A percentile compares a stretch with the other conserved stretches of the same genome.
Evolutionary conservation across 2,888 invertebrate genomes (phyloP).

Genomic region (Drosophila imparisetae): DNA sequence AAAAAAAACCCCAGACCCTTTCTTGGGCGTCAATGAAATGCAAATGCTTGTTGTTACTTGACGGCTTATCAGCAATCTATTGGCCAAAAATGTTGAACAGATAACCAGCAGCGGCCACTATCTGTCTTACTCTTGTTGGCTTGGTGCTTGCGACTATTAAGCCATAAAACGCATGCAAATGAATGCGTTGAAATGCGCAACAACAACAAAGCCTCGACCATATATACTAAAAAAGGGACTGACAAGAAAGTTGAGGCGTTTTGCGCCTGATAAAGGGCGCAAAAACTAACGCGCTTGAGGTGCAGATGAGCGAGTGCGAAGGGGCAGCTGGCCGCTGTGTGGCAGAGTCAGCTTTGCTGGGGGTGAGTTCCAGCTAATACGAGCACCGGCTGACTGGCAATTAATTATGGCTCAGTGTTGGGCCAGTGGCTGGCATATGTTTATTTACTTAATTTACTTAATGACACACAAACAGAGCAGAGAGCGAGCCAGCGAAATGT

Average conservation of each 20-base stretch:
- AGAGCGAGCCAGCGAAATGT: constrained; percentile 25
- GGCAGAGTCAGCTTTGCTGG: constrained; percentile 35
- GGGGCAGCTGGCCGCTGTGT: constrained; percentile 29
- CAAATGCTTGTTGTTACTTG: constrained; percentile 56
- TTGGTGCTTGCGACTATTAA: constrained; percentile 63
- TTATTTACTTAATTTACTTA: constrained; percentile 83
- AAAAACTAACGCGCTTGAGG: constrained; percentile 80
- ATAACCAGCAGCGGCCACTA: constrained; percentile 43
- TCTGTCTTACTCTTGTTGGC: constrained; percentile 20
- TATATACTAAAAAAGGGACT: constrained; percentile 13
- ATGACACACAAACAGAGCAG: constrained; percentile 68
- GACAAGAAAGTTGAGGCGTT: constrained; percentile 29
- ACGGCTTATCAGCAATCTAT: constrained; percentile 76
- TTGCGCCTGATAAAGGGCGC: constrained; percentile 72
- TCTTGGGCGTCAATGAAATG: constrained; percentile 69
- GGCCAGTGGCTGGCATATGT: constrained; percentile 75
- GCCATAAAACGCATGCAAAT: constrained; percentile 83
- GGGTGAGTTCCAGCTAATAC: constrained; percentile 50
- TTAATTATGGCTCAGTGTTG: constrained; percentile 73
- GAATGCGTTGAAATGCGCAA: constrained; percentile 81
- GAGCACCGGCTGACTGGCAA: constrained; percentile 78
- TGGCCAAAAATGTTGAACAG: constrained; percentile 72
- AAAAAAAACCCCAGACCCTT: constrained; percentile 35
- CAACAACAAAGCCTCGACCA: constrained; percentile 33
- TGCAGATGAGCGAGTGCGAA: constrained; percentile 51